Evolutionary conservation across 2,113 vertebrate species (phyloP).

Genomic region (Donacobius atricapilla): DNA sequence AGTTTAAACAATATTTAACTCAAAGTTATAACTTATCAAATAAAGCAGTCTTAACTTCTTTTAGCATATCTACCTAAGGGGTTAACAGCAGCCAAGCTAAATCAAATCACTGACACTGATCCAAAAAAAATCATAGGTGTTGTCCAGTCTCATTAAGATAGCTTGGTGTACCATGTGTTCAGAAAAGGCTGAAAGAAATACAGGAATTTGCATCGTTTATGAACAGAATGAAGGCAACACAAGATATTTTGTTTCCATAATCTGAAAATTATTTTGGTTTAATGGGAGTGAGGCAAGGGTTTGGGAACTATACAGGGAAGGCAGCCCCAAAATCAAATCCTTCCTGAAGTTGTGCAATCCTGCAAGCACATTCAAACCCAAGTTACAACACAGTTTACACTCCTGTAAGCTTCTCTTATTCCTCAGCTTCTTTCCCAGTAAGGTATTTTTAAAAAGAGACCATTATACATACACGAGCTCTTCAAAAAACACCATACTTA

Average conservation of each 20-base stretch:
- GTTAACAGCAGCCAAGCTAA: not conserved
- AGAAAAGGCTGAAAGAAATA: not conserved
- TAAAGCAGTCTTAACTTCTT: not conserved
- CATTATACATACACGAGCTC: not conserved
- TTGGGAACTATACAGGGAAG: not conserved
- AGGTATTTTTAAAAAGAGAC: not conserved
- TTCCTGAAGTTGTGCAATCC: not conserved
- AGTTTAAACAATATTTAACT: conserved; percentile 7
- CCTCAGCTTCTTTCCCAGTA: not conserved
- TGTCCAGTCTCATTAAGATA: not conserved
- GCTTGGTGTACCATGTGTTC: not conserved
- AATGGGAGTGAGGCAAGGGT: not conserved
- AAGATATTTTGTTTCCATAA: not conserved
- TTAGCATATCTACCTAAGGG: not conserved
- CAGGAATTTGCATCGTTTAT: not conserved
- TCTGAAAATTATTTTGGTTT: not conserved
- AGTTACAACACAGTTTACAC: not conserved
- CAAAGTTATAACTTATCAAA: conserved; percentile 2
- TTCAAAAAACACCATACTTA: not conserved
- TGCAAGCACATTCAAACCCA: not conserved
- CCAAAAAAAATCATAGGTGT: not conserved
- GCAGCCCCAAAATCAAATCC: not conserved
- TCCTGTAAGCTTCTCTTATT: not conserved
- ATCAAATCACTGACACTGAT: not conserved
- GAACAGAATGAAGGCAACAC: not conserved